phyloP scores from a whole-genome alignment of 2,888 invertebrate species.

The Euzophera pinguis region DNA sequence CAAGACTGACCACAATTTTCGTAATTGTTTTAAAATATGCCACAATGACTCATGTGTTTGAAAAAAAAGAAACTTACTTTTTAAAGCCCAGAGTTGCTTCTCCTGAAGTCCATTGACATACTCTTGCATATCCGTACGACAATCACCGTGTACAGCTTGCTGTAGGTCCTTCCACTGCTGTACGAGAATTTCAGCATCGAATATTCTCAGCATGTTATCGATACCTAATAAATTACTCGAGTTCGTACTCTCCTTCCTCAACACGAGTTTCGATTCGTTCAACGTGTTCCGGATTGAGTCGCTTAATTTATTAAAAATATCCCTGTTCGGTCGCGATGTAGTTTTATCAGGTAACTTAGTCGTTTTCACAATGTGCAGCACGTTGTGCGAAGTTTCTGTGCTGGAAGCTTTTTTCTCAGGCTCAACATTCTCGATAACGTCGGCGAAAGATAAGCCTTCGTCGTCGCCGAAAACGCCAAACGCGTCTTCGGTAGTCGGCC shows the following conservation, averaged over 20 bases:
- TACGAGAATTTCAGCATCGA: constrained; percentile 77
- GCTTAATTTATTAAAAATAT: constrained; percentile 50
- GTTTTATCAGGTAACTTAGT: constrained; percentile 48
- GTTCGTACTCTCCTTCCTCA: constrained; percentile 33
- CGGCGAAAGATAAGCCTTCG: constrained; percentile 61
- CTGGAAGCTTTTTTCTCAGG: constrained; percentile 44
- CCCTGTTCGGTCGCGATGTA: constrained; percentile 47
- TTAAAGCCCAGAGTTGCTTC: constrained; percentile 84
- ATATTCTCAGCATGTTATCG: constrained; percentile 76
- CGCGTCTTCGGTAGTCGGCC: constrained; percentile 43
- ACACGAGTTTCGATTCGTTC: constrained; percentile 56
- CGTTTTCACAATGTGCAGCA: constrained; percentile 67
- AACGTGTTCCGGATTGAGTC: constrained; percentile 57
- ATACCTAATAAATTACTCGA: constrained; percentile 50
- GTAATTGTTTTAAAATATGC: background rate
- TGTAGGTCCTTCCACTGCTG: constrained; percentile 77
- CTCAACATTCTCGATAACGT: constrained; percentile 39
- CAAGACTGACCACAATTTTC: constrained; percentile 6
- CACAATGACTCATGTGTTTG: background rate
- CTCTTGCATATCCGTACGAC: constrained; percentile 78
- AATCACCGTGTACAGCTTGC: constrained; percentile 66
- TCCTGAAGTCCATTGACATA: constrained; percentile 80
- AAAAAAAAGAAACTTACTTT: constrained; percentile 78
- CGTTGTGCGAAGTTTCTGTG: constrained; percentile 68
- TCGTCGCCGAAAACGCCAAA: constrained; percentile 66